phyloP scores from a whole-genome alignment of 2,888 invertebrate genomes.

The Luperina nickerlii region DNA sequence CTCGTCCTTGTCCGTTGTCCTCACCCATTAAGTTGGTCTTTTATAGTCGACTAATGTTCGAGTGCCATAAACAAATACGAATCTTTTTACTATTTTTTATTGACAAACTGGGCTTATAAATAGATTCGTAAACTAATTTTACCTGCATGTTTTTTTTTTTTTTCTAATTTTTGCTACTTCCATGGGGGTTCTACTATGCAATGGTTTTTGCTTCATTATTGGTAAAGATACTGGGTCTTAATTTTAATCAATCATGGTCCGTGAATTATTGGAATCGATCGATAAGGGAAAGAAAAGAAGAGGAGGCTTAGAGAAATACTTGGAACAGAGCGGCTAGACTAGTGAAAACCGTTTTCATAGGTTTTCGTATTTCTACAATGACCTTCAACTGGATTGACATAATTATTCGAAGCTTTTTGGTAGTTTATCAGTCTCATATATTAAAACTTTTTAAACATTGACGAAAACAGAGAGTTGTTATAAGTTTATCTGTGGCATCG shows the following conservation, averaged over 20 bases:
- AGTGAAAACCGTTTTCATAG: neutral
- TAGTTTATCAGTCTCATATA: neutral
- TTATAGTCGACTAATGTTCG: neutral
- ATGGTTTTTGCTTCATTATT: too few species aligned
- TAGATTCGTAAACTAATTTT: neutral
- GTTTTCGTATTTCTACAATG: neutral
- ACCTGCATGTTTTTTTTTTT: too few species aligned
- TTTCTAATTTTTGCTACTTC: too few species aligned
- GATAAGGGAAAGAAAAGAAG: neutral
- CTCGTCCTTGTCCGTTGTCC: neutral
- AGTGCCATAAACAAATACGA: neutral
- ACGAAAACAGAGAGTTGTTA: neutral
- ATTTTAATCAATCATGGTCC: too few species aligned
- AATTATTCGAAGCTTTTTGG: neutral
- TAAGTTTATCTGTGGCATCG: neutral
- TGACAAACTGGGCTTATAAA: neutral
- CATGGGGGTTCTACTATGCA: neutral
- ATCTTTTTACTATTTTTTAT: neutral
- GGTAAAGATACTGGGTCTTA: too few species aligned
- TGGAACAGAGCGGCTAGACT: neutral
- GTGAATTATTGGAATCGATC: too few species aligned
- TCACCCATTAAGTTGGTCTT: neutral
- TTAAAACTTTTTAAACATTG: too few species aligned
- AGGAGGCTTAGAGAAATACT: neutral
- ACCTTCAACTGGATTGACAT: neutral